Evolutionary conservation across 2,113 vertebrate species (phyloP).

Genomic region (Microtus richardsoni): DNA sequence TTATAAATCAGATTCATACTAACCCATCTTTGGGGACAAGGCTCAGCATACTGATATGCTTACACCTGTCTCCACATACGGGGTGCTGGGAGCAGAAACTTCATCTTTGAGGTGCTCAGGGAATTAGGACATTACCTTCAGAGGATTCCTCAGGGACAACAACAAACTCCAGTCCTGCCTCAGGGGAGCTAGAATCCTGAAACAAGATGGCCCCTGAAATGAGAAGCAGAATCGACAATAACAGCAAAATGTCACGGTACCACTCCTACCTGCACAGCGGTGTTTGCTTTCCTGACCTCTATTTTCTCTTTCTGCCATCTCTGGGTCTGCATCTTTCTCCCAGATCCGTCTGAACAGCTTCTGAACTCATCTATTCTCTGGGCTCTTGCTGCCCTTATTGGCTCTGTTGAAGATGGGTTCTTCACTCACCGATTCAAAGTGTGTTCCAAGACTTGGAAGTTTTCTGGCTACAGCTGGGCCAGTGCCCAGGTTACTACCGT

Average conservation of each 20-base stretch:
- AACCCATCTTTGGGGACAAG: background rate
- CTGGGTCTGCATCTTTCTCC: background rate
- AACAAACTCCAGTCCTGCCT: background rate
- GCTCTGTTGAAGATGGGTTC: background rate
- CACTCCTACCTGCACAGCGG: accelerated
- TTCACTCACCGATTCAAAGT: background rate
- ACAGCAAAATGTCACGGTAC: background rate
- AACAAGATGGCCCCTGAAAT: background rate
- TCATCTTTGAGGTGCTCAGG: background rate
- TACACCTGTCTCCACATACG: accelerated
- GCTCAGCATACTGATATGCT: background rate
- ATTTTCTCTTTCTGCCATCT: background rate
- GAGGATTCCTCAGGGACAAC: background rate
- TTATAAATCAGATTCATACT: slow-evolving; percentile 47
- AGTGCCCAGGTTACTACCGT: accelerated
- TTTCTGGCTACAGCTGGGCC: background rate
- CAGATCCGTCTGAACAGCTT: background rate
- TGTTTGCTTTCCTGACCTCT: slow-evolving; percentile 51
- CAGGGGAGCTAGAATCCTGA: background rate
- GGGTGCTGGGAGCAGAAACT: background rate
- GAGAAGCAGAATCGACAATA: background rate
- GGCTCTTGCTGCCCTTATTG: background rate
- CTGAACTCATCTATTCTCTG: background rate
- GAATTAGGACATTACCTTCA: slow-evolving; percentile 38
- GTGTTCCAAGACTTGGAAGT: background rate